phyloP scores from a whole-genome alignment of 2,888 invertebrate species.

The Drosophila vallismaia region DNA sequence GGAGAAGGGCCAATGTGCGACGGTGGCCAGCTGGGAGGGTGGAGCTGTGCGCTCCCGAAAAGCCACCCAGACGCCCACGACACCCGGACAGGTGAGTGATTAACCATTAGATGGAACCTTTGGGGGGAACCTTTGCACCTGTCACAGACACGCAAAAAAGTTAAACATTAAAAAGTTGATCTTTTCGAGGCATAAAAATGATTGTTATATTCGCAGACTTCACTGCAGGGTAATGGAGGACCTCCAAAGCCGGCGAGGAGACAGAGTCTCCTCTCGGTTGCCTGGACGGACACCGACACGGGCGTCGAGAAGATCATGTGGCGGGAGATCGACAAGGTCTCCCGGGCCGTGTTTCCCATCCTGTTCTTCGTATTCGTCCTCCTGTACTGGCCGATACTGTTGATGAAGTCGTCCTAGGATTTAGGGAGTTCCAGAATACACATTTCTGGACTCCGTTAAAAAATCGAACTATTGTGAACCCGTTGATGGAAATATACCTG shows the following conservation, averaged over 20 bases:
- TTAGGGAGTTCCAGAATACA: constrained; percentile 83
- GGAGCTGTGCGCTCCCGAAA: constrained; percentile 87
- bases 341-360: constrained; percentile 90
- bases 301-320: constrained; percentile 90
- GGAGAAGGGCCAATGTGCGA: constrained; percentile 88
- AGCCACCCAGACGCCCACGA: constrained; percentile 84
- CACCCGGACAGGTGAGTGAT: constrained; percentile 83
- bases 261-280: constrained; percentile 85
- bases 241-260: constrained; percentile 83
- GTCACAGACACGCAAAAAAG: constrained; percentile 2
- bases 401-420: constrained; percentile 87
- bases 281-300: constrained; percentile 88
- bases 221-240: constrained; percentile 84
- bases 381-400: constrained; percentile 91
- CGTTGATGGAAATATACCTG: constrained; percentile 17
- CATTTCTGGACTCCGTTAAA: constrained; percentile 83
- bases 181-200: too few species aligned
- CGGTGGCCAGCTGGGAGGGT: constrained; percentile 88
- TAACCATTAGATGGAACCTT: constrained; percentile 45
- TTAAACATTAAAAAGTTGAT: too few species aligned
- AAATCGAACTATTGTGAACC: constrained; percentile 32
- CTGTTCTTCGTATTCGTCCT: constrained; percentile 91
- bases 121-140: constrained; percentile 34
- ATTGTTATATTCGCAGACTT: constrained; percentile 68
- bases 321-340: constrained; percentile 91